phyloP scores from a whole-genome alignment of 2,797 vertebrate species.

The Acrocephalus scirpaceus region DNA sequence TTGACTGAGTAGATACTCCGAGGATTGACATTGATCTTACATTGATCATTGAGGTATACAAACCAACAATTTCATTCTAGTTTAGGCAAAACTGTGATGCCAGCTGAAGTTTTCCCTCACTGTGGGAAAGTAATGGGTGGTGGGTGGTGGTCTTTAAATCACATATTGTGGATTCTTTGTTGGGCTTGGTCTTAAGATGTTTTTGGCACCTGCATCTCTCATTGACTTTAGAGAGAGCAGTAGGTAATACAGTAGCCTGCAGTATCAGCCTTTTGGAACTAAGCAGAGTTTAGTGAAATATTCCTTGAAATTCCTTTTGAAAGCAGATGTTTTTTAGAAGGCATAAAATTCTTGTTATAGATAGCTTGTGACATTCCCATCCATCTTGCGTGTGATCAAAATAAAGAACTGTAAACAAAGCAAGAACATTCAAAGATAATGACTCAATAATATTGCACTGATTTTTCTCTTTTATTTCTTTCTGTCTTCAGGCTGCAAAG shows the following conservation, averaged over 20 bases:
- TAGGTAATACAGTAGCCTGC: neutral
- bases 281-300: neutral
- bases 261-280: neutral
- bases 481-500: neutral
- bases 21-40: neutral
- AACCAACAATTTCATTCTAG: neutral
- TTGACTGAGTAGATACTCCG: neutral
- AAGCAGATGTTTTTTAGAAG: constrained; percentile 4
- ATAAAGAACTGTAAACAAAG: constrained; percentile 35
- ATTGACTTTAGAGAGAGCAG: neutral
- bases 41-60: neutral
- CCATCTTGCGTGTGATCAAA: neutral
- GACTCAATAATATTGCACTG: neutral
- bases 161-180: neutral
- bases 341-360: constrained; percentile 23
- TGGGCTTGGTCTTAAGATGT: neutral
- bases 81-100: neutral
- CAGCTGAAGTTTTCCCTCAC: neutral
- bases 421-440: neutral
- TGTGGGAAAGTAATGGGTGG: neutral
- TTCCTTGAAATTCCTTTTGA: constrained; percentile 2
- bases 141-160: neutral
- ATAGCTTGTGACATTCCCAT: constrained; percentile 13
- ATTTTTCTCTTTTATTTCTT: neutral
- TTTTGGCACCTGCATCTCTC: neutral